Percentiles rank a stretch among this genome's conserved stretches.
Conservation (phyloP, 2,888 invertebrate genomes). For the Cyclophora albipunctata region DNA sequence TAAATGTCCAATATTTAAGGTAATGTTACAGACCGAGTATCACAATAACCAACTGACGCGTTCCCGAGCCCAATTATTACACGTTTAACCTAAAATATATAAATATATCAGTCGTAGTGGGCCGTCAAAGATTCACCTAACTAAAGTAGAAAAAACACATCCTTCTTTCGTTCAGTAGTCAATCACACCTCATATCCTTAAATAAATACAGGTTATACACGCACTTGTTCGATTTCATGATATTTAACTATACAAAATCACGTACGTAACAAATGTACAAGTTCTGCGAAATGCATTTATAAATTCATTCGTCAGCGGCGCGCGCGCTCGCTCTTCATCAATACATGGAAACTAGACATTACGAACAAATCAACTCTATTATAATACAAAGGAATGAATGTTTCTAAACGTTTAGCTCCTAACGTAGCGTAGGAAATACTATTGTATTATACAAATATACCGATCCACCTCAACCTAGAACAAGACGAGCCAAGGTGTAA, state of each 20-base stretch:
- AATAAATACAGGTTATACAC: conserved; percentile 38
- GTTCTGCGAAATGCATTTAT: conserved; percentile 49
- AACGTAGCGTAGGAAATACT: not conserved
- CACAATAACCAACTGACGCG: not conserved
- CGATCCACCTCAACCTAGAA: no score
- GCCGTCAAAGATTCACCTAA: conserved; percentile 48
- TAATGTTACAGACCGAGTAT: not conserved
- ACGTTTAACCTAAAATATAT: conserved; percentile 57
- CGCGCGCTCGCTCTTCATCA: conserved; percentile 22
- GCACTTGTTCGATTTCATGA: conserved; percentile 68
- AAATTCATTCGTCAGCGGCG: conserved; percentile 32
- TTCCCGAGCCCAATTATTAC: conserved; percentile 39
- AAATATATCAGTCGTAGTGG: conserved; percentile 67
- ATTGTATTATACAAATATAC: not conserved
- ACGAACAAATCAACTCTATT: not conserved
- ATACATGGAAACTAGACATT: not conserved
- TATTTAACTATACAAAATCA: conserved; percentile 56
- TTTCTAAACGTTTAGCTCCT: not conserved
- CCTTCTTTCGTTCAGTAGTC: conserved; percentile 18
- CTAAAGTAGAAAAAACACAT: conserved; percentile 35
- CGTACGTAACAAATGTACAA: conserved; percentile 41
- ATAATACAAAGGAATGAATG: not conserved
- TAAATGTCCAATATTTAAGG: not conserved
- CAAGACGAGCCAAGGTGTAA: no score
- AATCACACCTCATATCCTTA: conserved; percentile 16